Evolutionary conservation across 1,140 invertebrate species (phyloP).

Genomic region (Trichonephila clavata): DNA sequence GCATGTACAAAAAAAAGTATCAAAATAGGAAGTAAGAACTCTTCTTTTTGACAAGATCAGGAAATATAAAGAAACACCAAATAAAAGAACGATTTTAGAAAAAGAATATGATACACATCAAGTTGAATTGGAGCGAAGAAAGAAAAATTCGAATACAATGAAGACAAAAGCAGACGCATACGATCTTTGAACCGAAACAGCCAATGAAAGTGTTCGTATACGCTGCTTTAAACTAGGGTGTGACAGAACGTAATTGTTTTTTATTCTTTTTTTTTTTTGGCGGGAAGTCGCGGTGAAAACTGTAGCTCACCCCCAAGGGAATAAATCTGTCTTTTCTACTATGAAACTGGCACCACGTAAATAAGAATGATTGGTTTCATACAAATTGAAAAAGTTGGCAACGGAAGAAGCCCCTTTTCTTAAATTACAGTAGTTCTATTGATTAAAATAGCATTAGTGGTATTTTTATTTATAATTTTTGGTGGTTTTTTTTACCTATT

Average conservation of each 20-base stretch:
- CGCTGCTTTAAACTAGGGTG: conserved; percentile 49
- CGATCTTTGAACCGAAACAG: conserved; percentile 62
- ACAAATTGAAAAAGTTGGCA: conserved; percentile 1
- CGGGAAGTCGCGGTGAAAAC: conserved; percentile 10
- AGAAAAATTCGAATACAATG: conserved; percentile 44
- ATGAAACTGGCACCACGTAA: not conserved
- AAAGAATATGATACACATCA: conserved; percentile 47
- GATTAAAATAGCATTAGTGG: not conserved
- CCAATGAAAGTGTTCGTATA: conserved; percentile 66
- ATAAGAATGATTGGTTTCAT: conserved; percentile 55
- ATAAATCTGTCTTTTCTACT: conserved; percentile 52
- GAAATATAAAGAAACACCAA: conserved; percentile 23
- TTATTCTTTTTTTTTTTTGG: conserved; percentile 46
- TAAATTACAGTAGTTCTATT: not conserved
- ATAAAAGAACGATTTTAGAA: conserved; percentile 39
- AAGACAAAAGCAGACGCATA: conserved; percentile 43
- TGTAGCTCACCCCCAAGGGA: conserved; percentile 5
- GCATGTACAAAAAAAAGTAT: not conserved
- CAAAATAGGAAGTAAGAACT: conserved; percentile 19
- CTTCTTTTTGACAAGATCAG: not conserved
- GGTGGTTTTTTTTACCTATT: too few species aligned
- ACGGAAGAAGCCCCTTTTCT: not conserved
- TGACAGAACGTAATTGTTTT: conserved; percentile 70
- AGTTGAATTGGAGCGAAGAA: conserved; percentile 28
- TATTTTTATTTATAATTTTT: not conserved